Evolutionary conservation across 2,113 vertebrate genomes (phyloP), one percentile per base, ranked within the genome.

Genomic region (Corythoichthys intestinalis): DNA sequence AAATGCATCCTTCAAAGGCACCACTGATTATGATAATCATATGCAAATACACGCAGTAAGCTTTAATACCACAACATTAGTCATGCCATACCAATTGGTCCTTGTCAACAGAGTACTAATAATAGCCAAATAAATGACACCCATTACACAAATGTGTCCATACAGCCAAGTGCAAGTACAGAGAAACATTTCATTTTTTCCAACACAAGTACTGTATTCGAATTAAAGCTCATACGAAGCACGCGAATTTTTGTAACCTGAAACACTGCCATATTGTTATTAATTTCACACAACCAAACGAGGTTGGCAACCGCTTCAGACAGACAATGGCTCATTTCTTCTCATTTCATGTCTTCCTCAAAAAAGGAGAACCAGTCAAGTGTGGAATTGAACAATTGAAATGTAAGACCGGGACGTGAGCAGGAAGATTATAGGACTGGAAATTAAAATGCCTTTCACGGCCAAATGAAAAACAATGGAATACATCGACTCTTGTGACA

Each of bases 311-410:
- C 15, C 6, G 37, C 13, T 3, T 2, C 35, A 59, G 34, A 53
- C 50, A 50, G 48, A 14, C 48, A 50, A 50, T 14, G 9, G 10
- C n/a, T 11, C 6, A 20, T 62, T 15, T 7, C 7, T 44, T 41
- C 9, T 62, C 9, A n/a, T 62, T 44, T 44, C 39, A n/a, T n/a
- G 9, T 61, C 38, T 56, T 73, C 28, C 67, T n/a, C 28, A 44
- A 50, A 50, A 50, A 3, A 13, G 9, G 53, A 56, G 68, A 64
- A 74, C n/a, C 41, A 17, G n/a, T 14, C 34, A 63, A 39, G 61
- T 1, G 4, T 64, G 64, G 56, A 50, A 53, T 56, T 15, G 54
- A 73, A 56, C 53, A 72, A 68, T 68, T 66, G 69, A 47, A 67
- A 71, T 61, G 65, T 65, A 63, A 53, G 3, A 41, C 11, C 28